phyloP scores from a whole-genome alignment of 2,888 invertebrate species.

The Idaea dimidiata region DNA sequence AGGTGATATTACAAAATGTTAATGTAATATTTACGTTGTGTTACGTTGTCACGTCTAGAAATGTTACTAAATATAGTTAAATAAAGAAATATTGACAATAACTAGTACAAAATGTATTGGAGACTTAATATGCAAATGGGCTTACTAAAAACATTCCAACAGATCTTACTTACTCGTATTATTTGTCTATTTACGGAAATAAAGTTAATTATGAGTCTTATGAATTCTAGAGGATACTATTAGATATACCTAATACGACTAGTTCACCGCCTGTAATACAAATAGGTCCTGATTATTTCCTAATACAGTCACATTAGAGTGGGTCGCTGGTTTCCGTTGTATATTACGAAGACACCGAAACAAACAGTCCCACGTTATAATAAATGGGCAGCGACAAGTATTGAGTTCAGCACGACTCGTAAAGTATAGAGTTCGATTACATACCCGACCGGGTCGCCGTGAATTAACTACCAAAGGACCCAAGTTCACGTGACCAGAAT shows the following conservation, averaged over 20 bases:
- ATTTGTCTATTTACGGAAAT: too few relatives aligned
- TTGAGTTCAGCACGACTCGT: constrained; percentile 49
- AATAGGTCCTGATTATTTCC: background rate
- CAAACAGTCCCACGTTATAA: constrained; percentile 47
- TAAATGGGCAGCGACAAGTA: constrained; percentile 47
- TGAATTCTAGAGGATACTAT: too few relatives aligned
- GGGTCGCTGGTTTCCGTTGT: constrained; percentile 2
- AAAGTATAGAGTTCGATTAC: constrained; percentile 61
- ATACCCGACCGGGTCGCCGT: constrained; percentile 52
- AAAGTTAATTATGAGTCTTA: too few relatives aligned
- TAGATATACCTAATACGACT: background rate
- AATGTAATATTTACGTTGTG: too few relatives aligned
- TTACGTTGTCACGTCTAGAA: too few relatives aligned
- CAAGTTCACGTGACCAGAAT: constrained; percentile 55
- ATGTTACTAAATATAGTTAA: too few relatives aligned
- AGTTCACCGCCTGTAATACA: background rate
- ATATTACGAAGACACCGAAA: constrained; percentile 42
- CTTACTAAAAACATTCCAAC: too few relatives aligned
- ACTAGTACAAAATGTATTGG: too few relatives aligned
- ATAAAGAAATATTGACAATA: too few relatives aligned
- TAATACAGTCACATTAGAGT: constrained; percentile 15
- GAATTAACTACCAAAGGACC: constrained; percentile 62
- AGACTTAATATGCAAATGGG: too few relatives aligned
- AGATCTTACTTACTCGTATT: too few relatives aligned
- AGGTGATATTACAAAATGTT: too few relatives aligned